Evolutionary conservation across 2,797 vertebrate species (phyloP), one percentile per base, ranked within the genome.

Genomic region (Spondyliosoma cantharus): DNA sequence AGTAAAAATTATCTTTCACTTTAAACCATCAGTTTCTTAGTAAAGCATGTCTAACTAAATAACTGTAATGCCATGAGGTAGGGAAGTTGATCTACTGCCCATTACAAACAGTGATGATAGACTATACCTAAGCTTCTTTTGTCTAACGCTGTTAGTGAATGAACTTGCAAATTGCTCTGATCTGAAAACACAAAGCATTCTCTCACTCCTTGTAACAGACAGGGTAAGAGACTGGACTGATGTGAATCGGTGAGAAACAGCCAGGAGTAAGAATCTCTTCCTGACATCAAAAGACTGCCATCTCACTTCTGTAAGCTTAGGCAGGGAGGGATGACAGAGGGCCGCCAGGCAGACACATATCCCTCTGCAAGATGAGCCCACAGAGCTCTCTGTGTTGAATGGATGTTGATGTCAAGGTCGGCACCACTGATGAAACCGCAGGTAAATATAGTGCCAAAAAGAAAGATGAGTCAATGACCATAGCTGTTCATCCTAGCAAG

Each of bases 161-260:
- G 90, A 95, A 95, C 93, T 94, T 96, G 96, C 96, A 96, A 97
- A 97, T 97, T 97, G 96, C 96, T 97, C 95, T 96, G 96, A 96
- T 98, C 96, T 96, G 83, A 62, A 78, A 83, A 91, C 94, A 97
- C 96, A 97, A 97, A 96, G 96, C 91, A 73, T 12, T 93, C 89
- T 90, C 96, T 96, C 94, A 94, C 94, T 96, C 93, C 79, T 27
- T 15, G 3, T 88, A 90, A 94, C 91, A 88, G 90, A 76, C 93
- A 78, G 93, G 92, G 88, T 94, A 92, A 95, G 93, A 93, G 89
- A 90, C 93, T 88, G 93, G 93, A 93, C 93, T 90, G 82, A 86
- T 88, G 93, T 93, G 95, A 96, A 95, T 94, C 91, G 95, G 94
- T 85, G 95, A 96, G 96, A 96, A 96, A 96, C 90, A 92, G 93